Evolutionary conservation across 2,888 invertebrate genomes (phyloP), one percentile per base, ranked within the genome.

Genomic region (Chaetoderma sp.): DNA sequence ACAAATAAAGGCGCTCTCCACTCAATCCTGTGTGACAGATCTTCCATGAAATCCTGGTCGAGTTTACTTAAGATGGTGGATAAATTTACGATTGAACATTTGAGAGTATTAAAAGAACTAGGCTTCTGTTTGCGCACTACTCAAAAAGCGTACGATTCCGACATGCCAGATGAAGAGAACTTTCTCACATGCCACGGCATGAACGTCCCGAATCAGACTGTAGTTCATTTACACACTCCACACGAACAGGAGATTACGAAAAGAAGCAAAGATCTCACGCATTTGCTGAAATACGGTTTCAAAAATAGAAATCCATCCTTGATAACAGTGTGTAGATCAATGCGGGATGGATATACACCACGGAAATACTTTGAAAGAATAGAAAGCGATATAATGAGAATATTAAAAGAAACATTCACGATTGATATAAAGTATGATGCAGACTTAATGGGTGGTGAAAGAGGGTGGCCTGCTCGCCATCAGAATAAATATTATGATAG

Each of bases 341-440:
- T 81, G n/a, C 60, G 83, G 45, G 82, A 82, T 60, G 83, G 83
- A 0, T 83, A 80, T 64, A 81, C 80, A 2, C 83, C 83, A 4
- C 75, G 80, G 56, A 45, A 72, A 21, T 68, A 69, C 47, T 78
- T 76, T 56, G 63, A 57, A 42, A 60, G 59, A 5, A 79, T 82
- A 27, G 83, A 83, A 61, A 58, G 59, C 25, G 72, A 72, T 30
- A 67, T 81, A 3, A 39, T 81, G 4, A 49, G 56, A 10, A 57
- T 59, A 23, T 45, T 82, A 21, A 62, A 69, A 16, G 10, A 57
- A 3, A 67, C 68, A 10, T 75, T 68, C 39, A 55, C 55, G 5
- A 52, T 72, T 13, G 59, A 67, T 5, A n/a, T 82, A 10, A 65
- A 74, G 57, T 82, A 76, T 70, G 82, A 82, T 61, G 61, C 57